Base-by-base conservation (phyloP, 2,113 vertebrate species). In the Salvelinus namaycush region DNA sequence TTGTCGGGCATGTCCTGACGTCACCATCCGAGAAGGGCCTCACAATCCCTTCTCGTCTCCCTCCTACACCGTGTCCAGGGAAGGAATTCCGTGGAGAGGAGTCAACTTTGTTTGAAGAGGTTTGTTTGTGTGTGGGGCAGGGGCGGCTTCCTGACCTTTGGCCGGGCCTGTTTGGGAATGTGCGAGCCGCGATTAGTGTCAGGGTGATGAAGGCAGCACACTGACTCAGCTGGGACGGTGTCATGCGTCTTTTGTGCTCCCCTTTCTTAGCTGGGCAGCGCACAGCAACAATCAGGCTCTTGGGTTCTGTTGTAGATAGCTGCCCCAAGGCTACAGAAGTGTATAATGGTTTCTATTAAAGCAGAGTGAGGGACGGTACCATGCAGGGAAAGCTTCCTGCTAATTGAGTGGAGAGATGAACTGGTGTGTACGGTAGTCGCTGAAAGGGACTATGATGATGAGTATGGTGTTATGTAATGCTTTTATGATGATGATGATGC, bases 111-210 rank as follows among this genome's bases (percentile, higher is more conserved):
- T 90, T 89, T 86, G 79, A 81, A 78, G 31, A 20, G 67, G 78
- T 87, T 83, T 92, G 87, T 91, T 89, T 91, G 86, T 86, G 80
- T 81, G 76, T 77, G 74, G 70, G 77, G 75, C 72, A 66, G 81
- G 90, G 80, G 87, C 31, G 76, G 79, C 70, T 77, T 92, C 80
- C 83, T 87, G 88, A 90, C 88, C 86, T 66, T 27, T 66, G 64
- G 26, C 26, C 24, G 64, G 64, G 64, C 3, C 11, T 49, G 39
- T 68, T 66, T 66, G 24, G 18, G 70, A 62, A 62, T 62, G 59
- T 62, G 59, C n/a, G n/a, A n/a, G 59, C n/a, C 3, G 1, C 5
- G 16, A 18, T 54, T 16, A 54, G 14, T 54, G 16, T 54, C 51
- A 54, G 51, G 4, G 51, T 18, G 51, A 54, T 18, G 51, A 54